Conservation (phyloP, 2,797 vertebrate genomes). For the Diplodus sargus region DNA sequence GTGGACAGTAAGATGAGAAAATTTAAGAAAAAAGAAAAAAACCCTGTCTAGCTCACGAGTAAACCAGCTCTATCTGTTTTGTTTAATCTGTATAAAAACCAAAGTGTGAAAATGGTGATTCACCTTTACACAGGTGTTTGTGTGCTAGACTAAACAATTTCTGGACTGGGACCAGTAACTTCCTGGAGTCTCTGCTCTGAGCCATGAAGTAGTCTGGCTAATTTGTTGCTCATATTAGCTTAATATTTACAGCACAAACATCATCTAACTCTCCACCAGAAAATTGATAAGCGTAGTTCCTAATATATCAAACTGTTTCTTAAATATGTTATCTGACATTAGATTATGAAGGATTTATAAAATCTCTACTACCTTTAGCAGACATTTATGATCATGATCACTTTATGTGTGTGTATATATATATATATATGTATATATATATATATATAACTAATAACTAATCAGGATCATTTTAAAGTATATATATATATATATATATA, state of each 20-base stretch:
- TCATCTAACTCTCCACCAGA: neutral
- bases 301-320: neutral
- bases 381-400: conserved; percentile 44
- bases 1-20: neutral
- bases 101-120: neutral
- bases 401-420: conserved; percentile 3
- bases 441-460: too few relatives aligned
- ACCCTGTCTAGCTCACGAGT: neutral
- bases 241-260: neutral
- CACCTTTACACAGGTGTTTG: neutral
- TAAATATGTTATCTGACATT: conserved; percentile 29
- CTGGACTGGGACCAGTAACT: neutral
- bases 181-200: neutral
- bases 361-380: conserved; percentile 35
- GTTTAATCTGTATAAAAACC: neutral
- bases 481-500: too few relatives aligned
- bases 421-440: conserved; percentile 18
- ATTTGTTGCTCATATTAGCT: accelerated
- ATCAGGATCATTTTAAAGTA: too few relatives aligned
- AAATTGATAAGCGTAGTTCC: neutral
- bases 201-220: neutral
- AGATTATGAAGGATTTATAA: conserved; percentile 46
- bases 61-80: neutral
- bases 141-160: neutral
- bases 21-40: neutral